Base-by-base conservation (phyloP, 37 sponge, comb jelly and placozoan species). In the Diacarnus erythraeanus region DNA sequence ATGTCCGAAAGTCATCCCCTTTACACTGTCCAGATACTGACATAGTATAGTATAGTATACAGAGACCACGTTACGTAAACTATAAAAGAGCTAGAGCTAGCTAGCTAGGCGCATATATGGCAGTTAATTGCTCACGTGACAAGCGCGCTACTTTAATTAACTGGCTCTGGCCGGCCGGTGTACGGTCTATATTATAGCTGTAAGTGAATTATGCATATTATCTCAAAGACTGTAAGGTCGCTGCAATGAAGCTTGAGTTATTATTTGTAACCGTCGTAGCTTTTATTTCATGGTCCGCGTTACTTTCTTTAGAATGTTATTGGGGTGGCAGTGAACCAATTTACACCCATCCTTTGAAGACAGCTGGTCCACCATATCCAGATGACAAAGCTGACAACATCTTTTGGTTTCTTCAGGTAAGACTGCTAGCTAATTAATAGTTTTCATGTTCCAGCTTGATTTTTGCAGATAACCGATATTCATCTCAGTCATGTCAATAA, bases 351-450 rank as follows among this genome's bases (percentile, higher is more conserved):
- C 1, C 42, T 23, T 42, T 2, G 41, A 71, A 37, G 27, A 43
- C 69, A 42, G 37, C 69, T 9, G 18, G 47, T 18, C 77, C 77
- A 5, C 86, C 86, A 12, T 92, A 36, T 42, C 93, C 90, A 0
- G 82, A 85, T 9, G 44, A 34, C 31, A 43, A 33, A 21, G 35
- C 38, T 15, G 86, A 90, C 3, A 91, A 91, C 63, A 57, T 91
- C 0, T 91, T 94, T 74, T 94, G 95, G 95, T 91, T 91, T 40
- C 40, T 94, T 18, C 93, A 89, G 90, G 90, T 89, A 42, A 5
- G 8, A 18, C 20, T 27, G 17, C 47, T 66, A 18, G 6, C 20
- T 27, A 17, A 6, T 21, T 68, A 18, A 10, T 33, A 59, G 44
- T 64, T 64, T 9, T 43, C 69, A 25, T 18, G 15, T 26, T 64